phyloP scores from a whole-genome alignment of 1,140 invertebrate genomes.

The Calliphora vicina region DNA sequence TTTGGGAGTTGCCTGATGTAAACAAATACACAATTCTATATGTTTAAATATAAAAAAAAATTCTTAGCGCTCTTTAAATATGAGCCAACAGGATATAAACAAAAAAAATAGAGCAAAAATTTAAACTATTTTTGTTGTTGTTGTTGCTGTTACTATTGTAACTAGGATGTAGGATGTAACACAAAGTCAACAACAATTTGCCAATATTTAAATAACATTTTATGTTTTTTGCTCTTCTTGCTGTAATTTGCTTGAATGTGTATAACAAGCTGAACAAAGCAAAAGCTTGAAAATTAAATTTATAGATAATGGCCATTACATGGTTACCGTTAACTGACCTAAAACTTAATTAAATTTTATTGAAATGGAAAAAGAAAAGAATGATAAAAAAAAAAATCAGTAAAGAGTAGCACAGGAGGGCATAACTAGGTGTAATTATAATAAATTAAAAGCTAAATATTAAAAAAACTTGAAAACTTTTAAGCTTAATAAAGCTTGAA shows the following conservation, averaged over 20 bases:
- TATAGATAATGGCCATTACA: not conserved
- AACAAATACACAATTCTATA: slow-evolving; percentile 10
- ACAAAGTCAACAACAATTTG: slow-evolving; percentile 31
- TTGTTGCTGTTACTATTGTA: not conserved
- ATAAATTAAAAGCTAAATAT: not conserved
- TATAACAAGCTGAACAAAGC: not conserved
- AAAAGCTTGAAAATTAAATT: not conserved
- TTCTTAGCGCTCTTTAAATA: not conserved
- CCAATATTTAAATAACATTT: slow-evolving; percentile 30
- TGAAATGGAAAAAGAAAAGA: not conserved
- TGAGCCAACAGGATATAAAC: too few relatives aligned
- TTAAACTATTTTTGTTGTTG: not conserved
- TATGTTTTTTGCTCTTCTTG: not conserved
- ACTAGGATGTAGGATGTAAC: slow-evolving; percentile 5
- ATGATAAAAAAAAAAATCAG: too few relatives aligned
- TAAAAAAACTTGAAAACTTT: not conserved
- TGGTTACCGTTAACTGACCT: slow-evolving; percentile 14
- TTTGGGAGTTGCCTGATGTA: slow-evolving; percentile 25
- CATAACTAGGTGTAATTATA: too few relatives aligned
- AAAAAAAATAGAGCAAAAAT: not conserved
- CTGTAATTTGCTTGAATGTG: not conserved
- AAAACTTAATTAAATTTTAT: slow-evolving; percentile 2
- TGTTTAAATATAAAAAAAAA: not conserved
- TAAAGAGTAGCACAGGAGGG: too few relatives aligned
- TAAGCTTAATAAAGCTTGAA: not conserved